Base-by-base conservation (phyloP, 64 coral and sea anemone genomes). In the Actinia tenebrosa region DNA sequence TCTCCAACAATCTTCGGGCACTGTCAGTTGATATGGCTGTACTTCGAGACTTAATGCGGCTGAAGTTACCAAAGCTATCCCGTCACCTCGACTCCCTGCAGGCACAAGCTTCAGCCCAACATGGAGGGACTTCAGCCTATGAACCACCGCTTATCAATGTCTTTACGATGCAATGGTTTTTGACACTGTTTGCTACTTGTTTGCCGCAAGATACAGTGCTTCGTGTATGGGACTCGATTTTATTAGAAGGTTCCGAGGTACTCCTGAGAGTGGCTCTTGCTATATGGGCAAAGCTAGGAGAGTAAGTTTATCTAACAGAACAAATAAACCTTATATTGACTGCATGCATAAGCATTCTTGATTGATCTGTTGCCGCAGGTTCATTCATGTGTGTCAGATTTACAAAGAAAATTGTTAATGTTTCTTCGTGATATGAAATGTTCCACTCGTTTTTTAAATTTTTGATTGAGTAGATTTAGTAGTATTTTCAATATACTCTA, bases 81-180 rank as follows among this genome's bases (percentile, higher is more conserved):
- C 91, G 91, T 45, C 97, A 99, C 17, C 88, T 99, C 50, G 85
- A 99, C 61, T 86, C 63, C 68, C 84, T 99, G 13, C 97, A 99
- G 60, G 86, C 90, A 14, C 97, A 98, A 46, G 96, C 97, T 19
- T 53, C 85, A n/a, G 83, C 91, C 25, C 97, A 93, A 68, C 86
- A 95, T 84, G 91, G 88, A 47, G 71, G 64, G 1, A 90, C 63
- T 25, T 92, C 97, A 81, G 89, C 88, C 88, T 99, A 99, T 62
- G 97, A 99, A 25, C 97, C 97, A 14, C 97, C 97, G 10, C 86
- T 99, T 9, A 95, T 95, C 83, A 99, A 99, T 44, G 97, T 99
- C 7, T 99, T 99, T 62, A 99, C 97, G 18, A 99, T 99, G 97
- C 97, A 99, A 81, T 99, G 97, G 97, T 99, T 99, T 88, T 85